Conservation (phyloP, 2,888 invertebrate genomes). For the Calliopum simillimum region DNA sequence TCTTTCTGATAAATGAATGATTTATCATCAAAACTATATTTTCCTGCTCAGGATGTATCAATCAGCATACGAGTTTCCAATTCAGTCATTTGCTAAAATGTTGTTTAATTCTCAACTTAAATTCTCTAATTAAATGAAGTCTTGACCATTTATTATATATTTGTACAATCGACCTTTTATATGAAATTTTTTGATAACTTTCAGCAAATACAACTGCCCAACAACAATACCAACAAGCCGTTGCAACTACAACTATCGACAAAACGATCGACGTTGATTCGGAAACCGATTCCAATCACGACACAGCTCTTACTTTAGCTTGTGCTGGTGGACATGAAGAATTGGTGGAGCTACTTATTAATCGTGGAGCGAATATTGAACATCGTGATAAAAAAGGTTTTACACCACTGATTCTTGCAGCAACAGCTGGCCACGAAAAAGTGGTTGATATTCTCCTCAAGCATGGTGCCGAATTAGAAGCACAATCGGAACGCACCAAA, state of each 20-base stretch:
- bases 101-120: no score
- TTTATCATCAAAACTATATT: no score
- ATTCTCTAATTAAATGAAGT: no score
- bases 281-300: constrained; percentile 98
- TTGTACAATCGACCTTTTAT: no score
- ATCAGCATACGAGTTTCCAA: no score
- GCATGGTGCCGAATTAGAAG: constrained; percentile 97
- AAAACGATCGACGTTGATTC: constrained; percentile 94
- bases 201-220: constrained; percentile 60
- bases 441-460: constrained; percentile 92
- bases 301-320: constrained; percentile 96
- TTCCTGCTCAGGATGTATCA: no score
- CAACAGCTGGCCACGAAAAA: constrained; percentile 94
- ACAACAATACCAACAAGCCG: constrained; percentile 61
- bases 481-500: constrained; percentile 98
- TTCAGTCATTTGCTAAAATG: no score
- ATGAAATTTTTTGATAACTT: no score
- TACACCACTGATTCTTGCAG: constrained; percentile 96
- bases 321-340: constrained; percentile 98
- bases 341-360: constrained; percentile 90
- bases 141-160: no score
- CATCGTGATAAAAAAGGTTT: constrained; percentile 99
- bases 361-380: constrained; percentile 95
- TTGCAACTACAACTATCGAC: constrained; percentile 70
- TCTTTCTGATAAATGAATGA: no score